Percentiles rank a stretch among this genome's conserved stretches.
These are phyloP conservation scores for Lepidothrix coronata DNA, from an alignment of 2,113 vertebrate genomes.

Conservation along the genomic window DNA sequence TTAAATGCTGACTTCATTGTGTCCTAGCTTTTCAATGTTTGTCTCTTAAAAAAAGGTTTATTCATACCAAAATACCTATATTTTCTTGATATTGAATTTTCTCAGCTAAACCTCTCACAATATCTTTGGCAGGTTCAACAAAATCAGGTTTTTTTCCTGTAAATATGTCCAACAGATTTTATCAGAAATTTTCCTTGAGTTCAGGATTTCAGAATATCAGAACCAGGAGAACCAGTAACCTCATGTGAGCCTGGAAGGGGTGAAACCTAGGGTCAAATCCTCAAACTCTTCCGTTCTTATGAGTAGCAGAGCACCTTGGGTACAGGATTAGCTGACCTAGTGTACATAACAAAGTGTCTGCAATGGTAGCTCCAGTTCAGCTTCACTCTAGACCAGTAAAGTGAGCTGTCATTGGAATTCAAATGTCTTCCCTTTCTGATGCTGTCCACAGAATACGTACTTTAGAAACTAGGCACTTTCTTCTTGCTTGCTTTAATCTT, in stretches of 20 bases:
- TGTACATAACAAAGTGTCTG: neutral
- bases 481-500: neutral
- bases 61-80: neutral
- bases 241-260: neutral
- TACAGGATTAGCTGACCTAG: fast-evolving
- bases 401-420: neutral
- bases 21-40: neutral
- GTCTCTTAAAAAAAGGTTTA: neutral
- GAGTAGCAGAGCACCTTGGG: neutral
- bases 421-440: neutral
- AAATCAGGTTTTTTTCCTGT: neutral
- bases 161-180: neutral
- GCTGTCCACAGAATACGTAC: neutral
- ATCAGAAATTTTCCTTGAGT: neutral
- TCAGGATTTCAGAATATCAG: neutral
- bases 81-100: neutral
- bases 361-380: neutral
- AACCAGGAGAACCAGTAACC: neutral
- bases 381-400: neutral
- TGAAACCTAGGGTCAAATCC: neutral
- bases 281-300: neutral
- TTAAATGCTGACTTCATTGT: neutral
- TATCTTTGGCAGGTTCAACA: neutral
- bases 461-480: neutral
- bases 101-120: neutral